phyloP scores from a whole-genome alignment of 2,888 invertebrate species.

The Malthinus seriepunctatus region DNA sequence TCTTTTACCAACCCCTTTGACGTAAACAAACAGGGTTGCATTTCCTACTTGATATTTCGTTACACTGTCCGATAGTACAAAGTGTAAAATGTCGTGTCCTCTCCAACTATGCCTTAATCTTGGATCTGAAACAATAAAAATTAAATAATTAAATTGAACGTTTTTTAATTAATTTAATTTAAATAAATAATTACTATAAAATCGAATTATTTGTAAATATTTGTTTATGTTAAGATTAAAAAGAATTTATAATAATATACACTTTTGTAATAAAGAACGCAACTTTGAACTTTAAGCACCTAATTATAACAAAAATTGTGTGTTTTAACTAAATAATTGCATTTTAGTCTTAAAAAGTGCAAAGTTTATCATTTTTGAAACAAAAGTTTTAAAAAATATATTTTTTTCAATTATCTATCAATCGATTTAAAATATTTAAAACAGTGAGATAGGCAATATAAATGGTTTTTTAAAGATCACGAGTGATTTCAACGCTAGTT shows the following conservation, averaged over 20 bases:
- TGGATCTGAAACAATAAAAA: constrained; percentile 61
- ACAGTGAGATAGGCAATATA: too few relatives aligned
- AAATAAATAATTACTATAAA: neutral
- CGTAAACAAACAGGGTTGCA: constrained; percentile 71
- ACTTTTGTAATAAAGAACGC: too few relatives aligned
- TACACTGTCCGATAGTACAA: constrained; percentile 72
- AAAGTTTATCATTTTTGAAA: too few relatives aligned
- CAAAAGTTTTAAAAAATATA: too few relatives aligned
- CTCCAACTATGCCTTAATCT: constrained; percentile 69
- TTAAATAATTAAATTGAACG: neutral
- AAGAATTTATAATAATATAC: neutral
- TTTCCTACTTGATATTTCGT: constrained; percentile 70
- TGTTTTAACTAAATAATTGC: too few relatives aligned
- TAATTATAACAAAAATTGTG: too few relatives aligned
- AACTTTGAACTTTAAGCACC: too few relatives aligned
- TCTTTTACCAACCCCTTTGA: constrained; percentile 58
- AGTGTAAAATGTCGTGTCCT: constrained; percentile 70
- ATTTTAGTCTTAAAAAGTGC: too few relatives aligned
- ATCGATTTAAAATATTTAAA: too few relatives aligned
- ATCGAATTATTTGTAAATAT: neutral
- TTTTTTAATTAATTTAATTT: neutral
- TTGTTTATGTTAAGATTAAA: neutral
- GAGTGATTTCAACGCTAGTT: too few relatives aligned
- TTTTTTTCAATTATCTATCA: too few relatives aligned
- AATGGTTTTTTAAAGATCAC: too few relatives aligned